Base-by-base conservation (phyloP, 2,113 vertebrate species). In the Bos indicus region DNA sequence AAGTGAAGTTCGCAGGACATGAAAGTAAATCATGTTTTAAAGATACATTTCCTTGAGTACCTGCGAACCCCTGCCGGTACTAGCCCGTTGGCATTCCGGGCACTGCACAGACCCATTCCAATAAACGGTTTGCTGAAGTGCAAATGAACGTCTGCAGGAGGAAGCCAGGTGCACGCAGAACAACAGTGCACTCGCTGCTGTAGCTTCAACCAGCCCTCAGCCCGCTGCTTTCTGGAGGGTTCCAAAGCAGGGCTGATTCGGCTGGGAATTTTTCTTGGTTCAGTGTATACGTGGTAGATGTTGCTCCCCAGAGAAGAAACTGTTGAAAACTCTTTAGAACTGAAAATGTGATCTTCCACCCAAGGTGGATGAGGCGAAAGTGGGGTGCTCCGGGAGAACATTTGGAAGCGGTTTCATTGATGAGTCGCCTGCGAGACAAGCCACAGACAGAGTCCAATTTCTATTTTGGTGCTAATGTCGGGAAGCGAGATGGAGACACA, bases 391-490 rank as follows among this genome's bases (percentile, higher is more conserved):
- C 12, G 46, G 90, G 94, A 81, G 92, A 83, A 97, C 95, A 85
- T 57, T 95, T 95, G 92, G 83, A 96, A 98, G 95, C 0, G 3
- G 94, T 95, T 96, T 95, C 43, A 59, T 62, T 67, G 96, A 98
- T 92, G 74, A 90, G 96, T 48, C 59, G 88, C 96, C 94, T 77
- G 14, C 5, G 19, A 91, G 92, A 86, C 90, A 77, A 13, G 9
- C 48, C 80, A 88, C 83, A 40, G 84, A 94, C 90, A 86, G 89
- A 93, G 90, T 30, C n/a, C 6, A 10, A n/a, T 85, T 95, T 95
- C 98, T 96, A 95, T 97, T 98, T 97, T 90, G 59, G 96, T 90
- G 91, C 90, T 77, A 88, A 95, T 88, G 90, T 92, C 3, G 21
- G 88, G 94, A 90, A 96, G 78, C 54, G 84, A 95, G 95, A 81